phyloP scores from a whole-genome alignment of 2,888 invertebrate species.

The Epicampocera succincta region DNA sequence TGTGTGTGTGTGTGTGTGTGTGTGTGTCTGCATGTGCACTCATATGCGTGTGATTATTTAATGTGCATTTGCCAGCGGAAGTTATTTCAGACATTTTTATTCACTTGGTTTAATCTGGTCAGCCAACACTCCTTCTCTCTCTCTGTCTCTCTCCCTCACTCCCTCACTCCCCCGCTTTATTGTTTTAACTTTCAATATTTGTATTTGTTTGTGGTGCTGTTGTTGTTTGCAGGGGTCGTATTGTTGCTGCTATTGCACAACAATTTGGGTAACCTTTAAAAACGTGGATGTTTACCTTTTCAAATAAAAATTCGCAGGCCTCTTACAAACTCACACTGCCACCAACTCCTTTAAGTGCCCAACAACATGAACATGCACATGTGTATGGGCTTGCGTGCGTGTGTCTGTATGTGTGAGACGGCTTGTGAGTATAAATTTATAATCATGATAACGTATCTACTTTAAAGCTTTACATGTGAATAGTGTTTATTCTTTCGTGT shows the following conservation, averaged over 20 bases:
- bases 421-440: slow-evolving; percentile 57
- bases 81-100: slow-evolving; percentile 69
- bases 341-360: not conserved
- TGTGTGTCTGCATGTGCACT: not conserved
- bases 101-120: slow-evolving; percentile 70
- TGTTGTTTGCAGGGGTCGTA: slow-evolving; percentile 3
- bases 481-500: slow-evolving; percentile 61
- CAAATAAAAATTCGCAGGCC: slow-evolving; percentile 39
- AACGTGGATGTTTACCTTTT: slow-evolving; percentile 52
- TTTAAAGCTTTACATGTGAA: slow-evolving; percentile 65
- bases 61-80: slow-evolving; percentile 66
- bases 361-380: not conserved
- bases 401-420: slow-evolving; percentile 26
- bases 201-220: not conserved
- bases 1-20: not conserved
- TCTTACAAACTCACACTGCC: slow-evolving; percentile 5
- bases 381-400: not conserved
- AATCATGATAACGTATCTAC: slow-evolving; percentile 68
- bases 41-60: slow-evolving; percentile 23
- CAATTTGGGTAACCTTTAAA: slow-evolving; percentile 21
- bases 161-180: too few species aligned
- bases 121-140: slow-evolving; percentile 47
- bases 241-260: slow-evolving; percentile 13
- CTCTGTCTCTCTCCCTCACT: too few species aligned
- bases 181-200: slow-evolving; percentile 30